A percentile compares a stretch with the other conserved stretches of the same genome.
Conservation (phyloP, 2,113 vertebrate species). For the Lontra canadensis region DNA sequence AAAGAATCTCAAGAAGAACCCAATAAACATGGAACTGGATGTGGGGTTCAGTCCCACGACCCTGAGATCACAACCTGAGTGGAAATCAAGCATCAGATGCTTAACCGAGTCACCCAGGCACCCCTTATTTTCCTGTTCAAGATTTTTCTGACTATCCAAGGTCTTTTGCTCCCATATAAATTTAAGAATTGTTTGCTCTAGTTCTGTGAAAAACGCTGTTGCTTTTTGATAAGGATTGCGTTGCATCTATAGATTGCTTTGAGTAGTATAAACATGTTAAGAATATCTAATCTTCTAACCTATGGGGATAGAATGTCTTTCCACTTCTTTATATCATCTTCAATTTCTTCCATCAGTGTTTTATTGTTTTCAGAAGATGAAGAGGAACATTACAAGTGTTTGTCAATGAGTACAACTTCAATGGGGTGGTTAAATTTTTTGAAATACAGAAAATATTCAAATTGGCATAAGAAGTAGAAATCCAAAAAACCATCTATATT, state of each 20-base stretch:
- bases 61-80: not conserved
- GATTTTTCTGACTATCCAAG: not conserved
- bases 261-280: not conserved
- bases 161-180: not conserved
- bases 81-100: not conserved
- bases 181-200: not conserved
- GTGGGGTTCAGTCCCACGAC: fast-evolving
- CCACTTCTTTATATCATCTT: not conserved
- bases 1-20: not conserved
- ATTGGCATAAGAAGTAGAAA: not conserved
- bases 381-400: not conserved
- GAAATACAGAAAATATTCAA: not conserved
- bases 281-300: not conserved
- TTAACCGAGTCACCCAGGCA: not conserved
- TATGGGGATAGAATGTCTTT: not conserved
- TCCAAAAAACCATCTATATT: not conserved
- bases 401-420: not conserved
- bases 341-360: not conserved
- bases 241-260: not conserved
- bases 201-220: not conserved
- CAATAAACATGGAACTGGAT: not conserved
- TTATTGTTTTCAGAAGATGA: not conserved
- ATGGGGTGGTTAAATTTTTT: not conserved
- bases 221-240: not conserved
- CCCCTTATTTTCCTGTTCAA: not conserved